A percentile compares a stretch with the other conserved stretches of the same genome.
These are phyloP conservation scores for Phortica variegata DNA, from an alignment of 1,140 invertebrate species.

Conservation along the genomic window DNA sequence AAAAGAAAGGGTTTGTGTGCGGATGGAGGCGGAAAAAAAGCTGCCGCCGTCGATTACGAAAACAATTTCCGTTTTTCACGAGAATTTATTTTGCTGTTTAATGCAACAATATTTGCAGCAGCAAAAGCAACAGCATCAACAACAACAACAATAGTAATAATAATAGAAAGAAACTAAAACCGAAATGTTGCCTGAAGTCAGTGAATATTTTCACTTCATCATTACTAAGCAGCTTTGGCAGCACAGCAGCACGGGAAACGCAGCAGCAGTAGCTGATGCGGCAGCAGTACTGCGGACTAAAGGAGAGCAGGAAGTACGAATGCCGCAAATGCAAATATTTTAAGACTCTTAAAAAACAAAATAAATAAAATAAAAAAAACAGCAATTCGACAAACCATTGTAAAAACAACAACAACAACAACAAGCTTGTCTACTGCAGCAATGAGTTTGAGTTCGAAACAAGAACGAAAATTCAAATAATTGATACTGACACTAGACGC, in stretches of 20 bases:
- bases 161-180: background rate
- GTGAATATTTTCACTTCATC: conserved; percentile 31
- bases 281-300: too few species aligned
- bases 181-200: too few species aligned
- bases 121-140: background rate
- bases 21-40: too few species aligned
- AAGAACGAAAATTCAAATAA: conserved; percentile 38
- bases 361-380: conserved; percentile 10
- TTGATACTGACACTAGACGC: conserved; percentile 48
- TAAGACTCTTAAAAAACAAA: conserved; percentile 13
- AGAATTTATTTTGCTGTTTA: conserved; percentile 12
- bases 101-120: conserved; percentile 9
- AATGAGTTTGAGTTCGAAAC: too few species aligned
- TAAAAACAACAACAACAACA: too few species aligned
- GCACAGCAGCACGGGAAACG: too few species aligned
- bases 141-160: background rate
- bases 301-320: too few species aligned
- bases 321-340: conserved; percentile 44
- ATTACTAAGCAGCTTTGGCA: too few species aligned
- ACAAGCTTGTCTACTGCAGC: too few species aligned
- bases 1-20: too few species aligned
- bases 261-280: too few species aligned
- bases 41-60: conserved; percentile 7
- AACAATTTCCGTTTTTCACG: conserved; percentile 6
- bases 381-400: too few species aligned